Conservation (phyloP, 2,888 invertebrate genomes). For the Notodonta dromedarius region DNA sequence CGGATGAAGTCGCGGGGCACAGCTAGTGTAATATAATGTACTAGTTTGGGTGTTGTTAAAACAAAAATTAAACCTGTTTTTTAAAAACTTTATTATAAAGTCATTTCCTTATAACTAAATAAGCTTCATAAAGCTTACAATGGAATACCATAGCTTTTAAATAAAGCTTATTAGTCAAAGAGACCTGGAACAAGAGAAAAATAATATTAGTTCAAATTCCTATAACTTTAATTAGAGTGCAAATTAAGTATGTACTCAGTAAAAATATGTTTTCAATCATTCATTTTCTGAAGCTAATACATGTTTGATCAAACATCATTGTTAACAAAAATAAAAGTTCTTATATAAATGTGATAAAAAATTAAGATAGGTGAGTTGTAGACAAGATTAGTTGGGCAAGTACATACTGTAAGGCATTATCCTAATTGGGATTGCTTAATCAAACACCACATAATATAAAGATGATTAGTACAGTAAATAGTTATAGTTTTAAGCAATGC, state of each 20-base stretch:
- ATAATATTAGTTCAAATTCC: conserved; percentile 23
- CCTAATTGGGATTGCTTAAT: too few relatives aligned
- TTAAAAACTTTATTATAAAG: conserved; percentile 69
- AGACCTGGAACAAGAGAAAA: conserved; percentile 86
- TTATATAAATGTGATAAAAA: too few relatives aligned
- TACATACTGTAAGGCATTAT: too few relatives aligned
- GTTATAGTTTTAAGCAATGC: too few relatives aligned
- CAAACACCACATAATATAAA: too few relatives aligned
- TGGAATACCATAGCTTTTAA: conserved; percentile 74
- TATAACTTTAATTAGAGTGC: background rate
- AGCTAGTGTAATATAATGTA: background rate
- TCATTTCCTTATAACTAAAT: conserved; percentile 75
- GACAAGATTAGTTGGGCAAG: too few relatives aligned
- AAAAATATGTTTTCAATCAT: conserved; percentile 58
- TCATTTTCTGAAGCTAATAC: conserved; percentile 84
- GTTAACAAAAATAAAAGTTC: conserved; percentile 22
- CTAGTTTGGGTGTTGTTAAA: background rate
- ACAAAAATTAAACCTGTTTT: conserved; percentile 15
- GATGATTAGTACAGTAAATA: too few relatives aligned
- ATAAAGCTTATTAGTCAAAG: conserved; percentile 87
- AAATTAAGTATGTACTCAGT: conserved; percentile 50
- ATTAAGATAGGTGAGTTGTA: too few relatives aligned
- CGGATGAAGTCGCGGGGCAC: too few relatives aligned
- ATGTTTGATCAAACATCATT: conserved; percentile 81
- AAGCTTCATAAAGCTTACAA: conserved; percentile 75